Evolutionary conservation across 1,140 invertebrate genomes (phyloP).

Genomic region (Dendroctonus ponderosae): DNA sequence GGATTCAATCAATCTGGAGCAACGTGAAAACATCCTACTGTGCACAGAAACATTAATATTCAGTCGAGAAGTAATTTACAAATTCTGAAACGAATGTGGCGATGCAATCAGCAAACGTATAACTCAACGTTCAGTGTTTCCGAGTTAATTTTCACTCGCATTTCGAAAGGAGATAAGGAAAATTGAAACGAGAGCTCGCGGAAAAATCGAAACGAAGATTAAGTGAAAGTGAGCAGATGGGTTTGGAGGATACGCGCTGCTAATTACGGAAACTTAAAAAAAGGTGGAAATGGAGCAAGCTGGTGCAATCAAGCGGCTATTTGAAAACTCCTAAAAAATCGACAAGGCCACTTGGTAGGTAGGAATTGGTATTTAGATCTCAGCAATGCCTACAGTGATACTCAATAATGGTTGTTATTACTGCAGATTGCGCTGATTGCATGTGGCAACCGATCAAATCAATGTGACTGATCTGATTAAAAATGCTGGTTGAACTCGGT

Average conservation of each 20-base stretch:
- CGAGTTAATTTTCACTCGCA: conserved; percentile 10
- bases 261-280: too few species aligned
- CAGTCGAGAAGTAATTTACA: conserved; percentile 24
- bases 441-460: conserved; percentile 8
- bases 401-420: too few species aligned
- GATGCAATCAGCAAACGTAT: conserved; percentile 25
- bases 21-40: conserved; percentile 24
- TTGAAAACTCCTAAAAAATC: too few species aligned
- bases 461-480: conserved; percentile 12
- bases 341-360: too few species aligned
- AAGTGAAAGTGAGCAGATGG: too few species aligned
- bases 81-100: conserved; percentile 25
- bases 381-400: not conserved
- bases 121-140: conserved; percentile 10
- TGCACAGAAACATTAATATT: conserved; percentile 26
- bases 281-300: too few species aligned
- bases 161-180: not conserved
- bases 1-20: conserved; percentile 10
- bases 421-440: too few species aligned
- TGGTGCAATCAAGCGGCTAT: too few species aligned
- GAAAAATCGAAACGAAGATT: too few species aligned
- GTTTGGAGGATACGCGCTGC: too few species aligned
- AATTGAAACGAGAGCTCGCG: too few species aligned
- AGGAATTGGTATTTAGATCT: too few species aligned
- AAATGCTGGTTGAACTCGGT: conserved; percentile 15